Conservation (phyloP, 2,797 vertebrate species). For the Danionella dracula region DNA sequence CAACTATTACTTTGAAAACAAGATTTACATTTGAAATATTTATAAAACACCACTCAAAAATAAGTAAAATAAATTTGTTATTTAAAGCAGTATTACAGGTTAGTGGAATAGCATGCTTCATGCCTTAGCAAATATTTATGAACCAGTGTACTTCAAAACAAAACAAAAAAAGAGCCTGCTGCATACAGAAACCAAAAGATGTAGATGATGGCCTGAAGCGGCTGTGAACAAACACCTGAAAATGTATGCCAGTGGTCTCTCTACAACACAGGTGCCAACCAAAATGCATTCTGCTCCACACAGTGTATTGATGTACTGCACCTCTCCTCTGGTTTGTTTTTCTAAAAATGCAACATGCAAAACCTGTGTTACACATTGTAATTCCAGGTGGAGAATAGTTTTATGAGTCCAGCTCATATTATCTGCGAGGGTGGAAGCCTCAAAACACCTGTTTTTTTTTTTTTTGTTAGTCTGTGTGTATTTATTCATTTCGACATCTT, state of each 20-base stretch:
- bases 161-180: no score
- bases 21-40: no score
- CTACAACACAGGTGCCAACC: slow-evolving; percentile 20
- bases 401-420: slow-evolving; percentile 22
- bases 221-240: not conserved
- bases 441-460: slow-evolving; percentile 9
- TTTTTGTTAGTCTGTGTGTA: slow-evolving; percentile 17
- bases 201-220: slow-evolving; percentile 1
- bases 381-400: slow-evolving; percentile 24
- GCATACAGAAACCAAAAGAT: not conserved
- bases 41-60: no score
- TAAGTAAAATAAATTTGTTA: no score
- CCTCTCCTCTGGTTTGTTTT: slow-evolving; percentile 12
- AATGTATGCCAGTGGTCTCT: not conserved
- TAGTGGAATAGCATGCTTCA: no score
- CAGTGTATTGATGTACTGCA: slow-evolving; percentile 4
- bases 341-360: slow-evolving; percentile 15
- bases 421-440: slow-evolving; percentile 23
- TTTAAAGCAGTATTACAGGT: no score
- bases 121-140: not conserved
- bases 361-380: slow-evolving; percentile 18
- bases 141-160: not conserved
- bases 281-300: slow-evolving; percentile 17
- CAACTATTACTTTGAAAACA: slow-evolving; percentile 16
- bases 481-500: slow-evolving; percentile 44